These are phyloP conservation scores for Ferdinandea cuprea DNA, from an alignment of 2,888 invertebrate genomes.

Conservation along the genomic window DNA sequence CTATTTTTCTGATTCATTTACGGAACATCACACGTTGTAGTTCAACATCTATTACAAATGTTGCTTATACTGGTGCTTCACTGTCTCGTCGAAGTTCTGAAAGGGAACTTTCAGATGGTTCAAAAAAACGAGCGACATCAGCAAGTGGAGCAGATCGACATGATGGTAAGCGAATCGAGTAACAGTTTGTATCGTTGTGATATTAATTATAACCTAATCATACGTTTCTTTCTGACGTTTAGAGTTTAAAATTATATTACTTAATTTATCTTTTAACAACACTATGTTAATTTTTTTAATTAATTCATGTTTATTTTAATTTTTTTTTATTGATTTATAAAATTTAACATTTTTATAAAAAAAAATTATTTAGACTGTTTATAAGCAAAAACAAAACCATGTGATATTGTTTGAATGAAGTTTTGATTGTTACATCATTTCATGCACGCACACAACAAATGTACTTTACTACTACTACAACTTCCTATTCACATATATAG, in stretches of 20 bases:
- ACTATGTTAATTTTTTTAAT: constrained; percentile 30
- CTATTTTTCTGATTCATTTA: constrained; percentile 34
- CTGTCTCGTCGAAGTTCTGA: constrained; percentile 93
- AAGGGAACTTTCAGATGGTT: constrained; percentile 87
- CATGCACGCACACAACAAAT: constrained; percentile 75
- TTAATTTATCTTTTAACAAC: constrained; percentile 46
- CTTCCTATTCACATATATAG: constrained; percentile 74
- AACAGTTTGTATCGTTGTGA: constrained; percentile 53
- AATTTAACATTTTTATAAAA: constrained; percentile 35
- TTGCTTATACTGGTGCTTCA: constrained; percentile 90
- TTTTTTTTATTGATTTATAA: constrained; percentile 43
- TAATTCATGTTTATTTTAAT: constrained; percentile 11
- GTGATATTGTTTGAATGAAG: constrained; percentile 69
- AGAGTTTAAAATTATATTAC: constrained; percentile 28
- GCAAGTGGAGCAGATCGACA: constrained; percentile 89
- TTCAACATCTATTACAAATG: constrained; percentile 95
- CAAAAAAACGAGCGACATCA: constrained; percentile 90
- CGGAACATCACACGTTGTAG: constrained; percentile 82
- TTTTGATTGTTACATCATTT: constrained; percentile 71
- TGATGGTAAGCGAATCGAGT: constrained; percentile 84
- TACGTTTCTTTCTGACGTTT: constrained; percentile 45
- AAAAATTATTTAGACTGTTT: constrained; percentile 22
- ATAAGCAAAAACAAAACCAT: constrained; percentile 37
- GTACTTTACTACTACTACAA: constrained; percentile 69
- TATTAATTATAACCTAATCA: constrained; percentile 50